Base-by-base conservation (phyloP, 92 coral and sea anemone genomes). In the Epizoanthus ramosus region DNA sequence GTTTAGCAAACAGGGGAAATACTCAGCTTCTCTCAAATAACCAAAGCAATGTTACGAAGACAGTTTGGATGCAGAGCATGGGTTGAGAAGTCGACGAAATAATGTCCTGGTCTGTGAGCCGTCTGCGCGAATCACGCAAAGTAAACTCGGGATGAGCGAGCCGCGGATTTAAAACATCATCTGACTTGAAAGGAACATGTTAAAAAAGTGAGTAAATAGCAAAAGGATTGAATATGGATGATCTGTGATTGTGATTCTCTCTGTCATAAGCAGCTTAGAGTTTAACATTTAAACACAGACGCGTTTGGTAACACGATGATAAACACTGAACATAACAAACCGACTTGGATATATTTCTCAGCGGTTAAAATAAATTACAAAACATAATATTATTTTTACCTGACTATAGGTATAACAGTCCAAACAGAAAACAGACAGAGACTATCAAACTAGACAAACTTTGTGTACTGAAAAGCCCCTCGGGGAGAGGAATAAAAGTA, bases 241-340 rank as follows among this genome's bases (percentile, higher is more conserved):
- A 77, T 77, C 70, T 37, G 58, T 69, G 57, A 41, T 77, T 60
- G 56, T 22, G 25, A 56, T 39, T 21, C 28, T 77, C 63, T 61
- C 58, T 6, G 6, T 17, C 66, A 60, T n/a, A 74, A 61, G 39
- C 63, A 22, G 71, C 69, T 61, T 77, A 61, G 4, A 35, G 71
- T 77, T 60, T 21, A 69, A 75, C 37, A 71, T 58, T 60, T 17
- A 58, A 75, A 75, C 80, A 75, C 58, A 60, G 71, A 60, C 47
- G 21, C 12, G 82, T 77, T 43, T 57, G 23, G 25, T 68, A 77
- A 35, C 63, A 41, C 22, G 21, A 41, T 14, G 70, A 59, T 57
- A 77, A 77, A 61, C 69, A 77, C 61, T 77, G 39, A 50, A 61
- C 82, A 37, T 25, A 77, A 77, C 70, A 75, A 77, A 63, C 56